Conservation (phyloP, 1,140 invertebrate species). For the Prorops nasuta region DNA sequence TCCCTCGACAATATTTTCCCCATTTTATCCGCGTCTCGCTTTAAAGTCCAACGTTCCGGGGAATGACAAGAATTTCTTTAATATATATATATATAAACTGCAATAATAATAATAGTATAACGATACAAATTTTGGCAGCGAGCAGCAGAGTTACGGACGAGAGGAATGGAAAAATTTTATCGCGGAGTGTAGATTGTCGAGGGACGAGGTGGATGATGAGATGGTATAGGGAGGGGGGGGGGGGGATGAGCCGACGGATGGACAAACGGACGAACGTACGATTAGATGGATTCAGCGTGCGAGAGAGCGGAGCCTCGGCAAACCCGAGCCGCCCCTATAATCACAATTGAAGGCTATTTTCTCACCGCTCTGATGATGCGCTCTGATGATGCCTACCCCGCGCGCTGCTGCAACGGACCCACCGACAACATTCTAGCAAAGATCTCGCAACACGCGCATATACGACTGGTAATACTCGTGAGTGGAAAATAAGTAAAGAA, state of each 20-base stretch:
- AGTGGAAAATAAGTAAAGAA: conserved; percentile 57
- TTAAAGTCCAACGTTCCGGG: no score
- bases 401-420: no score
- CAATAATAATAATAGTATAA: no score
- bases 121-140: no score
- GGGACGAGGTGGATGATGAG: not conserved
- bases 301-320: conserved; percentile 33
- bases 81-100: no score
- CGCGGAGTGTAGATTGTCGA: no score
- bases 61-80: no score
- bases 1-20: no score
- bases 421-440: conserved; percentile 10
- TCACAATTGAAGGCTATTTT: conserved; percentile 60
- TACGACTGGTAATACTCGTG: conserved; percentile 33
- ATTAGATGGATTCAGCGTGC: conserved; percentile 31
- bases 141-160: no score
- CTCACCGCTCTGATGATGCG: conserved; percentile 58
- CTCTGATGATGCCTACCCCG: conserved; percentile 41
- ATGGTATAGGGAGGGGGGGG: conserved; percentile 12
- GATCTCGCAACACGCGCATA: conserved; percentile 3
- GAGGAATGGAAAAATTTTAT: no score
- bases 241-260: conserved; percentile 11
- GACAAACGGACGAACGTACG: conserved; percentile 17
- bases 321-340: conserved; percentile 54
- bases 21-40: no score